Base-by-base conservation (phyloP, 2,113 vertebrate species). In the Strix aluco region DNA sequence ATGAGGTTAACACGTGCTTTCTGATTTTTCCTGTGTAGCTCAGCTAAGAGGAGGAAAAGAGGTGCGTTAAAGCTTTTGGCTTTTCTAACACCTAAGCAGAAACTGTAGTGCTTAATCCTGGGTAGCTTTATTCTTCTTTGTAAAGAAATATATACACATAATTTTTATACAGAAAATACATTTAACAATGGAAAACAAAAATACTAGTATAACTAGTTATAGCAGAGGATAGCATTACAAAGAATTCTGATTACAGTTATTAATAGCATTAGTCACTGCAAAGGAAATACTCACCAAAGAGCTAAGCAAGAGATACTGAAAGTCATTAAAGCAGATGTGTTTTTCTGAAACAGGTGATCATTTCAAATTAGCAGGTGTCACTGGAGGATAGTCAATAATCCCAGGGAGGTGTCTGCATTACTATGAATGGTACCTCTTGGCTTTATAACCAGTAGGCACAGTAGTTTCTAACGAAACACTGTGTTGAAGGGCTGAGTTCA, bases 1-100 rank as follows among this genome's bases (percentile, higher is more conserved):
- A 25, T 3, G n/a, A 87, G 22, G 13, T 27, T 74, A 71, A 67
- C 1, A 0, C 0, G 0, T 23, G 3, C 32, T 61, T 81, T 49
- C 61, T 34, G 13, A 6, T 72, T 83, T 80, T 47, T 58, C 29
- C 29, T 29, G 21, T 49, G 52, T 30, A 84, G 22, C 34, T 70
- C 21, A 14, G 51, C 27, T n/a, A 67, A 81, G 21, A 71, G 57
- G 25, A 74, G 4, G 19, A 52, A 55, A 30, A 81, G 26, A 5
- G 16, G 10, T 15, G 38, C 40, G 30, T 78, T 80, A 25, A 46
- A 44, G 81, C 59, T 54, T 84, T 54, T 84, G 22, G 30, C 40
- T 89, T 77, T 58, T 79, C 11, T 27, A 85, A 49, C 26, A 55
- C 25, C 2, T 2, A 72, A 88, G 57, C n/a, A 89, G 72, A 87